Percentiles rank a stretch among this genome's conserved stretches.
These are phyloP conservation scores for Anabacerthia variegaticeps DNA, from an alignment of 2,797 vertebrate species.

Conservation along the genomic window DNA sequence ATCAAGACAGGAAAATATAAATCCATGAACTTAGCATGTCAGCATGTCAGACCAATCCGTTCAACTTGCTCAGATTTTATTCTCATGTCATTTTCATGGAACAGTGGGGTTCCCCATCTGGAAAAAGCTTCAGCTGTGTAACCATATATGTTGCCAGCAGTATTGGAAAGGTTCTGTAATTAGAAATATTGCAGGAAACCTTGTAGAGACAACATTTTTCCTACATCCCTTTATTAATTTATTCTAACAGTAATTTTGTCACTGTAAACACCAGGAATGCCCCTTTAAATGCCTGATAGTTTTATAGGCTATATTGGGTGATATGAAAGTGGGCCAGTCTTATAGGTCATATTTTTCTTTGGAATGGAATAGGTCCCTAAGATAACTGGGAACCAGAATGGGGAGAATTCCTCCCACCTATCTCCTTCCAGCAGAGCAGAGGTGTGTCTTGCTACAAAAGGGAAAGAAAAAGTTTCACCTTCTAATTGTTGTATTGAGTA, in stretches of 20 bases:
- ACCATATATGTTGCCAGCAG: not conserved
- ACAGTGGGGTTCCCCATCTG: not conserved
- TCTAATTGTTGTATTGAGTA: conserved; percentile 71
- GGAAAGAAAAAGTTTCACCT: conserved; percentile 68
- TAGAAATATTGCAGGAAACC: conserved; percentile 1
- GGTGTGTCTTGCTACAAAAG: conserved; percentile 43
- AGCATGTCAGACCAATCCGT: not conserved
- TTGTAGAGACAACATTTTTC: not conserved
- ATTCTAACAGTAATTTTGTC: not conserved
- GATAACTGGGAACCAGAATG: conserved; percentile 4
- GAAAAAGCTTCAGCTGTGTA: not conserved
- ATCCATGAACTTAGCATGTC: not conserved
- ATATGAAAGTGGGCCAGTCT: conserved; percentile 27
- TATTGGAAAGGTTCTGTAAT: not conserved
- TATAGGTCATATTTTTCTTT: conserved; percentile 39
- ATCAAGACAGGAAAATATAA: not conserved
- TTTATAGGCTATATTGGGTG: not conserved
- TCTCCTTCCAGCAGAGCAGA: conserved; percentile 40
- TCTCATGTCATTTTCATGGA: not conserved
- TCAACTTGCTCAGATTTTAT: not conserved
- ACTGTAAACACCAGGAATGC: not conserved
- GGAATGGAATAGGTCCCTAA: conserved; percentile 9
- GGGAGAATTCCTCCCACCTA: conserved; percentile 41
- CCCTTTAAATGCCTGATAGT: not conserved
- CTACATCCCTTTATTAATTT: not conserved